A percentile compares a stretch with the other conserved stretches of the same genome.
Conservation (phyloP, 2,888 invertebrate species). For the Eupeodes luniger region DNA sequence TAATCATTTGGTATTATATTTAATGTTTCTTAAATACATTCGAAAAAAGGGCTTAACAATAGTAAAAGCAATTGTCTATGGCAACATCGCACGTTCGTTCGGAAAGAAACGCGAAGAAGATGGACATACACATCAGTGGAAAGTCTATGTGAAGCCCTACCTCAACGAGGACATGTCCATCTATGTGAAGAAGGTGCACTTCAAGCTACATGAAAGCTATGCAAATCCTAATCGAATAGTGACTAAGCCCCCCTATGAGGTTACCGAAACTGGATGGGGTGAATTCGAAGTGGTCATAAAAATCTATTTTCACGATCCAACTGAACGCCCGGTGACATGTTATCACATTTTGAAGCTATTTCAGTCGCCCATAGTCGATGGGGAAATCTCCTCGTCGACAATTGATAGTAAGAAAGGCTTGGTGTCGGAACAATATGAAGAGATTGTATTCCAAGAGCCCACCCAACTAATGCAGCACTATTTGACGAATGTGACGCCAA, state of each 20-base stretch:
- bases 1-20: not conserved
- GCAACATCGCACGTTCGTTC: conserved; percentile 97
- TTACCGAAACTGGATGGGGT: conserved; percentile 99
- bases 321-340: conserved; percentile 94
- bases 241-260: conserved; percentile 97
- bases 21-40: too few species aligned
- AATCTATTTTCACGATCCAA: conserved; percentile 98
- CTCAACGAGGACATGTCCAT: conserved; percentile 96
- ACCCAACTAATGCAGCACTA: conserved; percentile 96
- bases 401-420: conserved; percentile 88
- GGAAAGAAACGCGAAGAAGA: conserved; percentile 98
- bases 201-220: conserved; percentile 99
- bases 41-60: conserved; percentile 90
- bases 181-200: conserved; percentile 97
- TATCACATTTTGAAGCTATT: conserved; percentile 98
- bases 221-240: conserved; percentile 96
- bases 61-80: conserved; percentile 97
- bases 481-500: conserved; percentile 90
- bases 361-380: conserved; percentile 88
- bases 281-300: conserved; percentile 99
- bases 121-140: conserved; percentile 99
- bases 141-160: conserved; percentile 97
- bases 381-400: conserved; percentile 80
- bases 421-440: conserved; percentile 97
- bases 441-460: conserved; percentile 96